phyloP scores from a whole-genome alignment of 2,113 vertebrate species.

The Python bivittatus region DNA sequence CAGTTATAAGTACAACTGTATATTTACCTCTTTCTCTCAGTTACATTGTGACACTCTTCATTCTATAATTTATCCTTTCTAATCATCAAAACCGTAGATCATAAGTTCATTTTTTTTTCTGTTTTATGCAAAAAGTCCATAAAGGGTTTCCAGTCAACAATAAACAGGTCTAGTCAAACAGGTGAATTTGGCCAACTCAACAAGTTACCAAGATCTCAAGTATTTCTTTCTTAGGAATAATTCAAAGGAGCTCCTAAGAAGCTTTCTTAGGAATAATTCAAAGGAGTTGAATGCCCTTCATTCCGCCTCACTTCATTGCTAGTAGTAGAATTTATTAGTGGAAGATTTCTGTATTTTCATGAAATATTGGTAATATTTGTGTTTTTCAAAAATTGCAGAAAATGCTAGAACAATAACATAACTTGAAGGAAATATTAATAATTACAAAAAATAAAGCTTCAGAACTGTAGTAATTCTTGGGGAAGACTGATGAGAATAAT shows the following conservation, averaged over 20 bases:
- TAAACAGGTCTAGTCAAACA: neutral
- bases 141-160: neutral
- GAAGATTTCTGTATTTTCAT: neutral
- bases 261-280: neutral
- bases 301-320: neutral
- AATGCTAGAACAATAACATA: neutral
- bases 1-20: neutral
- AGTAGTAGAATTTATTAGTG: neutral
- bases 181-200: neutral
- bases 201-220: neutral
- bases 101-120: neutral
- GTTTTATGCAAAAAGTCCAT: neutral
- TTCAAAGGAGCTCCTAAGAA: neutral
- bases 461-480: neutral
- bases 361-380: neutral
- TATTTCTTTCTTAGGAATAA: neutral
- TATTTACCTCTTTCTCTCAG: neutral
- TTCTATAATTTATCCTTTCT: neutral
- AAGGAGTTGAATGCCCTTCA: neutral
- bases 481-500: too few species aligned
- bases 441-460: neutral
- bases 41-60: neutral
- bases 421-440: too few species aligned
- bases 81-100: neutral
- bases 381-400: neutral